Evolutionary conservation across 1,140 invertebrate species (phyloP).

Genomic region (Lordiphosa collinella): DNA sequence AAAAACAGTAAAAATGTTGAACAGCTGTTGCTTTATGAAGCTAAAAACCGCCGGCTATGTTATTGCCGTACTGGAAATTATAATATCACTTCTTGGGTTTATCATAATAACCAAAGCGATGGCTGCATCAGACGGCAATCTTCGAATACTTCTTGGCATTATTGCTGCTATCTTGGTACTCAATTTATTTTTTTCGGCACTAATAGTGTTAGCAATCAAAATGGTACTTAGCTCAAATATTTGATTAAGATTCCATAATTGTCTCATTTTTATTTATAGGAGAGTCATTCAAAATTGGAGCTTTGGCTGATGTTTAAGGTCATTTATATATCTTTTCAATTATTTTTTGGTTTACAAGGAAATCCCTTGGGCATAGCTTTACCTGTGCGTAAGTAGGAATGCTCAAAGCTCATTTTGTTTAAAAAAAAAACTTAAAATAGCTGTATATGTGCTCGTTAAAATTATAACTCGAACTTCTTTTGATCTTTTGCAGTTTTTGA

Average conservation of each 20-base stretch:
- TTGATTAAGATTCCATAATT: too few species aligned
- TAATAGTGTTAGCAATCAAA: too few species aligned
- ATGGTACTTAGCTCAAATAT: too few species aligned
- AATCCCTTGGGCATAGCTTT: too few species aligned
- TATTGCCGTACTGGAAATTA: not conserved
- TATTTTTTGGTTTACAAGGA: not conserved
- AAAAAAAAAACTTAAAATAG: too few species aligned
- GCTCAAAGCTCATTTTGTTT: too few species aligned
- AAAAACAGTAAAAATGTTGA: not conserved
- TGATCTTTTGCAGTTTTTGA: too few species aligned
- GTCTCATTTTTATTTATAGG: slow-evolving; percentile 13
- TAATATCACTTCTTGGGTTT: not conserved
- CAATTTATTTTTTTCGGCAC: not conserved
- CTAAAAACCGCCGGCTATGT: not conserved
- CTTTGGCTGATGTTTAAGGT: slow-evolving; percentile 37
- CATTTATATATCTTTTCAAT: not conserved
- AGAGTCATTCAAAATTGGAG: slow-evolving; percentile 30
- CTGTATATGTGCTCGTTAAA: too few species aligned
- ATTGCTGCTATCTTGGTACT: not conserved
- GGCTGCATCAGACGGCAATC: too few species aligned
- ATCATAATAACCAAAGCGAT: not conserved
- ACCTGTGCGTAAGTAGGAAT: too few species aligned
- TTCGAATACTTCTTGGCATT: not conserved
- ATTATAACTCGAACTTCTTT: too few species aligned
- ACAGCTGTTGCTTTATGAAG: not conserved